A percentile compares a stretch with the other conserved stretches of the same genome.
Conservation (phyloP, 2,113 vertebrate species). For the Cranoglanis bouderius region DNA sequence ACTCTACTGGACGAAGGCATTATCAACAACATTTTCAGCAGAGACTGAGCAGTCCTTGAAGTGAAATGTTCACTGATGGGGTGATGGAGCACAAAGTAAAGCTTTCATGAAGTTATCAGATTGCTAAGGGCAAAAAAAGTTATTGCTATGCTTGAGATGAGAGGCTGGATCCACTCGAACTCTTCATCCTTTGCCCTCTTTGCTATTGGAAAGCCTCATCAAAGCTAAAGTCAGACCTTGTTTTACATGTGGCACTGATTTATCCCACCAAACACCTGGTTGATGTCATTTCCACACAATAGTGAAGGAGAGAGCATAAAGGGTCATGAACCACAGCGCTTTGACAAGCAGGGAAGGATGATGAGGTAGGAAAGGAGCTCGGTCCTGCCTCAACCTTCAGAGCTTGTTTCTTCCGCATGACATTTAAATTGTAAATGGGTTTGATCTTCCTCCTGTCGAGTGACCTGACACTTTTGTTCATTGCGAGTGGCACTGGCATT, state of each 20-base stretch:
- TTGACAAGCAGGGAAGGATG: conserved; percentile 52
- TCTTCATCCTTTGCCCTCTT: conserved; percentile 34
- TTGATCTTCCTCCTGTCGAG: conserved; percentile 62
- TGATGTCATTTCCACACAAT: conserved; percentile 66
- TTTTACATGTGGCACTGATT: conserved; percentile 60
- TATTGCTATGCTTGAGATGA: conserved; percentile 38
- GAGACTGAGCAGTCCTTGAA: conserved; percentile 21
- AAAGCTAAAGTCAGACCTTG: conserved; percentile 50
- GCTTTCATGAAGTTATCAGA: conserved; percentile 26
- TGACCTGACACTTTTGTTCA: conserved; percentile 65
- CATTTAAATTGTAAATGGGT: conserved; percentile 64
- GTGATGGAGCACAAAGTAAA: conserved; percentile 10
- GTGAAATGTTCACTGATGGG: conserved; percentile 10
- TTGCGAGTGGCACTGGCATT: conserved; percentile 65
- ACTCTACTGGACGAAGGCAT: conserved; percentile 9
- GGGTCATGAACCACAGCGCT: conserved; percentile 60
- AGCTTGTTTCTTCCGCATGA: conserved; percentile 58
- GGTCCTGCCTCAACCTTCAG: conserved; percentile 59
- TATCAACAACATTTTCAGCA: conserved; percentile 33
- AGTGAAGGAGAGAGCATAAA: conserved; percentile 56
- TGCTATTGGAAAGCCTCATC: conserved; percentile 38
- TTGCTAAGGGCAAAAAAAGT: conserved; percentile 27
- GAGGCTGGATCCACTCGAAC: conserved; percentile 26
- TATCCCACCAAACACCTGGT: conserved; percentile 71
- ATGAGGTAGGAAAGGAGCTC: conserved; percentile 35